Conservation (phyloP, 2,888 invertebrate species). For the Xanthia togata region DNA sequence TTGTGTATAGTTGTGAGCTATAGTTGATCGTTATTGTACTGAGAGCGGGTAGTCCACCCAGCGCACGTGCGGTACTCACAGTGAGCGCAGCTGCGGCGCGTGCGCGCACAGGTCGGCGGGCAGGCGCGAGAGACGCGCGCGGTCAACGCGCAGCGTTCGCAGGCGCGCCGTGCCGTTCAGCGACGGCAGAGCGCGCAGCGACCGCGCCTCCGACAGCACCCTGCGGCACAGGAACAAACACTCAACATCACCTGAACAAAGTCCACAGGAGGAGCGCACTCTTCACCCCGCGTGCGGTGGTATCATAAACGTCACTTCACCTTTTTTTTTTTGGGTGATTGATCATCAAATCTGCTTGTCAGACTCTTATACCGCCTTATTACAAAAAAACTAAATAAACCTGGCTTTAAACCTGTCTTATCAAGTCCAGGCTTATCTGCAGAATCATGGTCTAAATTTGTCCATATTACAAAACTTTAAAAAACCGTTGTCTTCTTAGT, state of each 20-base stretch:
- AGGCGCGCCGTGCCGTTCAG: slow-evolving; percentile 95
- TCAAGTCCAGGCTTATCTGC: too few species aligned
- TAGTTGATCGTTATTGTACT: not conserved
- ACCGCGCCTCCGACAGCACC: slow-evolving; percentile 95
- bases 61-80: slow-evolving; percentile 92
- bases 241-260: not conserved
- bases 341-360: too few species aligned
- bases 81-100: slow-evolving; percentile 94
- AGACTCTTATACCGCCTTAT: too few species aligned
- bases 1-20: not conserved
- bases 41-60: too few species aligned
- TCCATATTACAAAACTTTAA: too few species aligned
- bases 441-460: too few species aligned
- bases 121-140: slow-evolving; percentile 93
- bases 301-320: not conserved
- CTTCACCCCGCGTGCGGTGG: not conserved
- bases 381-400: too few species aligned
- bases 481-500: too few species aligned
- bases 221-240: slow-evolving; percentile 87
- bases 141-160: slow-evolving; percentile 95
- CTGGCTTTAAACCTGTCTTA: too few species aligned
- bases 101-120: slow-evolving; percentile 94
- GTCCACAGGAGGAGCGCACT: not conserved
- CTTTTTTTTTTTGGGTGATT: too few species aligned
- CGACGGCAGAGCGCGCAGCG: slow-evolving; percentile 95